Base-by-base conservation (phyloP, 2,797 vertebrate genomes). In the Buceros bicornis region DNA sequence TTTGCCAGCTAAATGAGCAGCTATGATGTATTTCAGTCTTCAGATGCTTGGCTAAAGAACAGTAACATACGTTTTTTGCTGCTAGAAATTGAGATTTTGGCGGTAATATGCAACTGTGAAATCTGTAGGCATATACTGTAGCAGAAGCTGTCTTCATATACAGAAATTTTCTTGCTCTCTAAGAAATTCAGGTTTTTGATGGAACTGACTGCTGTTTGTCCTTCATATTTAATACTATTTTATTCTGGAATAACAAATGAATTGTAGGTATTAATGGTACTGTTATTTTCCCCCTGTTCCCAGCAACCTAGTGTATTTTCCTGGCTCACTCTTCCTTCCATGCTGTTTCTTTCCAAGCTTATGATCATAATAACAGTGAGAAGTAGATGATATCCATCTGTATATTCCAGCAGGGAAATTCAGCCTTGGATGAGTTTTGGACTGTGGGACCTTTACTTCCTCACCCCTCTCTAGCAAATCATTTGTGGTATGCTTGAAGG, bases 121-220 rank as follows among this genome's bases (percentile, higher is more conserved):
- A 95, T 97, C 93, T 94, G 95, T 89, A 94, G 95, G 91, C 90
- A 92, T 95, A 71, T 93, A 94, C 64, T 89, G 78, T 79, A 86
- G 86, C 95, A 96, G 94, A 96, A 95, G 69, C 92, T 95, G 92
- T 87, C 90, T 80, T 93, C 95, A 58, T 90, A 96, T 91, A 89
- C 84, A 95, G 56, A 65, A 92, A 83, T 82, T 96, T 93, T 73
- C 93, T 92, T 0, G 1, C 71, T 96, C 37, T 95, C 76, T 53
- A 91, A 83, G 91, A 90, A 95, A 93, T 31, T 92, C 11, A 2
- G 37, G 31, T 35, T 93, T 94, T 79, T 90, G 86, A 60, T 81
- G 48, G 45, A 76, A 35, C 47, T 80, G 56, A 62, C 66, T 91
- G 43, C 64, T 90, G 71, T 84, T 95, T 43, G 47, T 91, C n/a